Percentiles rank a stretch among this genome's conserved stretches.
phyloP scores from a whole-genome alignment of 2,113 vertebrate species.

The Gobiocypris rarus region DNA sequence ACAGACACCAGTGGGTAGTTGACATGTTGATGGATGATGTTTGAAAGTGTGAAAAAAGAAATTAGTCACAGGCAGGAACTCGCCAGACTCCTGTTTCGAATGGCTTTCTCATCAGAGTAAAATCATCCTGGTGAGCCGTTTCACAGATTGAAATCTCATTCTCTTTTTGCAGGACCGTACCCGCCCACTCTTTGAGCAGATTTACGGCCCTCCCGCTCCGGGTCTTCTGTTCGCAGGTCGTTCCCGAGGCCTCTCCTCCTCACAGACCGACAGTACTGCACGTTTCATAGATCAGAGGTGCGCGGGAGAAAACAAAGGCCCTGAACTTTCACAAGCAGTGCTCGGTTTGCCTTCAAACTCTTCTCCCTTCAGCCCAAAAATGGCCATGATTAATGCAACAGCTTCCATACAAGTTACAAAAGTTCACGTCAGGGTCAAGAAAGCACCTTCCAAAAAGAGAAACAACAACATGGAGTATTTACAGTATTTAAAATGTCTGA shows the following conservation, averaged over 20 bases:
- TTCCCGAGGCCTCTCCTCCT: slow-evolving; percentile 49
- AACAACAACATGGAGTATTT: slow-evolving; percentile 19
- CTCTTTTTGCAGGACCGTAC: slow-evolving; percentile 40
- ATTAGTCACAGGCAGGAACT: slow-evolving; percentile 73
- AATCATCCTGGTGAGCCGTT: slow-evolving; percentile 51
- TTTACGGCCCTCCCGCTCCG: slow-evolving; percentile 61
- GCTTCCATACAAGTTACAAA: slow-evolving; percentile 3
- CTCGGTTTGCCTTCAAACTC: slow-evolving; percentile 27
- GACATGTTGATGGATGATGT: slow-evolving; percentile 69
- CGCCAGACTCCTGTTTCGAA: slow-evolving; percentile 51
- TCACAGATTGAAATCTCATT: slow-evolving; percentile 64
- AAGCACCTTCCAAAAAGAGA: slow-evolving; percentile 28
- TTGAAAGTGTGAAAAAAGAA: slow-evolving; percentile 76
- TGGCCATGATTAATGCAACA: slow-evolving; percentile 34
- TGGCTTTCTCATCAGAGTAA: slow-evolving; percentile 73
- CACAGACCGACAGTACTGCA: slow-evolving; percentile 21
- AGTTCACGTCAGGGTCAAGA: not conserved
- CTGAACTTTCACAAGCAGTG: slow-evolving; percentile 42
- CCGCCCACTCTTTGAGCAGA: slow-evolving; percentile 59
- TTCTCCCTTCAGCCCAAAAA: slow-evolving; percentile 19
- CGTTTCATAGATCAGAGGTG: slow-evolving; percentile 51
- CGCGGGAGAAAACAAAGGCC: slow-evolving; percentile 40
- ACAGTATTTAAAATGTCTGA: slow-evolving; percentile 38
- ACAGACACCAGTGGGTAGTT: slow-evolving; percentile 50
- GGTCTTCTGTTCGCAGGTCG: slow-evolving; percentile 59